Base-by-base conservation (phyloP, 2,888 invertebrate species). In the Drosophila macrospina region DNA sequence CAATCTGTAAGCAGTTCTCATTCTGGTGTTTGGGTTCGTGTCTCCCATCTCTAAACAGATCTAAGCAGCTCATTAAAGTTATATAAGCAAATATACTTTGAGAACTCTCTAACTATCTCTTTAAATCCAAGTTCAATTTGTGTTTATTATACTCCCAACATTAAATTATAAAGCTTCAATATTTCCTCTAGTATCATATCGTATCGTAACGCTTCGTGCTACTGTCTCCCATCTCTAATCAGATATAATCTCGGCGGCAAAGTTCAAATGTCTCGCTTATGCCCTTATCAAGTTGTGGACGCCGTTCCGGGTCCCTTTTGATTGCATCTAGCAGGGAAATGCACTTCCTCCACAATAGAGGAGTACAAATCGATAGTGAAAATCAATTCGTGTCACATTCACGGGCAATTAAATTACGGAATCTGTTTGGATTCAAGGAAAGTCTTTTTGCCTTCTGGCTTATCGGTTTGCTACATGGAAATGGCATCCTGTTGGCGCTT, bases 331-430 rank as follows among this genome's bases (percentile, higher is more conserved):
- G 54, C 64, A 41, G 69, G 65, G 65, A 73, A 78, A 73, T 70
- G 70, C 75, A 71, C 54, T 81, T 81, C 82, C 81, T 78, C 82
- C 34, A 5, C 30, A 39, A 37, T 15, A 37, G 28, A 36, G 7
- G 24, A 30, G 39, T 50, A 39, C 36, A 62, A 79, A 74, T 77
- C 45, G 57, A 74, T 71, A 63, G 13, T 63, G 52, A 51, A 72
- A 75, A 78, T 85, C 71, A 70, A 83, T 85, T 85, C 85, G 78
- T 82, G 83, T 83, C 85, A 80, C 85, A 82, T 76, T 52, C 28
- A 15, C 28, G 4, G 68, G 70, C 80, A 76, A 84, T 84, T 78
- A 67, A 84, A 83, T 78, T 84, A 73, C 63, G 44, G 32, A 81
- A 75, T 52, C 59, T 55, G 34, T 48, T 59, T 59, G 52, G 60